Conservation (phyloP, 2,113 vertebrate genomes). For the Pterocles orientalis region DNA sequence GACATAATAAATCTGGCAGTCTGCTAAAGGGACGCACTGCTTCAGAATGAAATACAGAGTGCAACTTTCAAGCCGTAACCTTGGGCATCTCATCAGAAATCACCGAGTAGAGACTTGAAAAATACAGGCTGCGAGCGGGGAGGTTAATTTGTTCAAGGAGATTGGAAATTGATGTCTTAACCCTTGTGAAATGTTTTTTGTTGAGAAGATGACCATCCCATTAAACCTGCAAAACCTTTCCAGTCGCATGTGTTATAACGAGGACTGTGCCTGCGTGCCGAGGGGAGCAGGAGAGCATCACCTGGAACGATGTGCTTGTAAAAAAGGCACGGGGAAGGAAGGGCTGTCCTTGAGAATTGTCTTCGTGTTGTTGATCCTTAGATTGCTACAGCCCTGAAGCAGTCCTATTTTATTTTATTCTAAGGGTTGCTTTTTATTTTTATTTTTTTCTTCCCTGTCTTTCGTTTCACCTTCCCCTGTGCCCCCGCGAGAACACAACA, state of each 20-base stretch:
- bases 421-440: neutral
- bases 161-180: neutral
- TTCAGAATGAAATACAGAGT: conserved; percentile 45
- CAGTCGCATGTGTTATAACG: neutral
- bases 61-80: conserved; percentile 48
- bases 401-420: neutral
- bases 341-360: neutral
- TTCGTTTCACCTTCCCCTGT: conserved; percentile 39
- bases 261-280: neutral
- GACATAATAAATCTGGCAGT: conserved; percentile 54
- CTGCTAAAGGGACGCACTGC: neutral
- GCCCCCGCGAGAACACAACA: conserved; percentile 28
- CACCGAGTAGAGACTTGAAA: neutral
- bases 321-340: neutral
- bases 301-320: neutral
- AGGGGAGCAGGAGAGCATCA: neutral
- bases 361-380: neutral
- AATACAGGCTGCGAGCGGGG: neutral
- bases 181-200: neutral
- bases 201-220: neutral
- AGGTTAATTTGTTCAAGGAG: conserved; percentile 8
- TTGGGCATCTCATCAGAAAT: conserved; percentile 57
- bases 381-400: neutral
- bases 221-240: neutral
- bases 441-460: neutral